Percentiles rank a stretch among this genome's conserved stretches.
phyloP scores from a whole-genome alignment of 2,888 invertebrate species.

The Syrphus vitripennis region DNA sequence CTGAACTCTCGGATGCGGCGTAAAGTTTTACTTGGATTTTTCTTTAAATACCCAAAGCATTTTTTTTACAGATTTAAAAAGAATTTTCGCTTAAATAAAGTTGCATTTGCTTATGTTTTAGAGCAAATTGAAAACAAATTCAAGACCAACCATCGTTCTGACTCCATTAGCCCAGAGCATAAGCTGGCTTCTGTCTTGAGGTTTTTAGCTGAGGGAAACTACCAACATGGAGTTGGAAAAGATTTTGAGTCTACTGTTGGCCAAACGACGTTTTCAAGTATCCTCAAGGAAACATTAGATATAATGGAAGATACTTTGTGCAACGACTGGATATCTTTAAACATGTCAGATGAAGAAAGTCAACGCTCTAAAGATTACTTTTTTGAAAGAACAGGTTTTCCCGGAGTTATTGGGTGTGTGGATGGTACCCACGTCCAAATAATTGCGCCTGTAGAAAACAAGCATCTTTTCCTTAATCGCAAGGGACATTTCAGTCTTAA shows the following conservation, averaged over 20 bases:
- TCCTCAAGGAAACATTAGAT: neutral
- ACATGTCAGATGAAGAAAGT: neutral
- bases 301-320: neutral
- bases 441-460: neutral
- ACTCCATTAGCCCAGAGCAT: neutral
- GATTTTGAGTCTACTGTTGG: neutral
- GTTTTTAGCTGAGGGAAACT: neutral
- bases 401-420: no score
- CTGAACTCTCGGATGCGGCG: no score
- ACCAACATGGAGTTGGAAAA: slow-evolving; percentile 2
- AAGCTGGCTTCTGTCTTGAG: neutral
- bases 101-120: neutral
- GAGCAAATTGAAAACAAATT: neutral
- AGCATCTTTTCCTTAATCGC: no score
- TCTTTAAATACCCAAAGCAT: no score
- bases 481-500: neutral
- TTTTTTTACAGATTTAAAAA: no score
- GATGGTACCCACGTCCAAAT: neutral
- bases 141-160: neutral
- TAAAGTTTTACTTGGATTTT: no score
- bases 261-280: neutral
- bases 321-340: neutral
- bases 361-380: neutral
- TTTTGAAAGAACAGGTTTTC: neutral
- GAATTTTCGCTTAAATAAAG: neutral